Evolutionary conservation across 2,888 invertebrate species (phyloP).

Genomic region (Drosophila neutralis): DNA sequence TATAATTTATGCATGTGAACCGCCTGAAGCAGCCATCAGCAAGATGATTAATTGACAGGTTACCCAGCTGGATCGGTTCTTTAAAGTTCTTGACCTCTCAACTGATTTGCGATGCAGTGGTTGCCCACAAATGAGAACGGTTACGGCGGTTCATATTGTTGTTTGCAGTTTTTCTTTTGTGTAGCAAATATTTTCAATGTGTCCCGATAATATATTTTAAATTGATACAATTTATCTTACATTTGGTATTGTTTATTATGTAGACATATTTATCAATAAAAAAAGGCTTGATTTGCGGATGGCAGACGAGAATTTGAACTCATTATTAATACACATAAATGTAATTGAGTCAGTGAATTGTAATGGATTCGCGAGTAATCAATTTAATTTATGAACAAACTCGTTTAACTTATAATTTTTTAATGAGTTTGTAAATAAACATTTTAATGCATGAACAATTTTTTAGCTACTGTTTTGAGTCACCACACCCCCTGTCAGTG

Average conservation of each 20-base stretch:
- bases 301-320: neutral
- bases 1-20: constrained; percentile 77
- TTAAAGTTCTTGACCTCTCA: constrained; percentile 50
- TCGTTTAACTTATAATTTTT: neutral
- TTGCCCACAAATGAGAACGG: neutral
- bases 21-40: constrained; percentile 26
- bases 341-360: neutral
- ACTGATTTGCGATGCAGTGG: constrained; percentile 56
- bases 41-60: constrained; percentile 69
- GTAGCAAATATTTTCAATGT: neutral
- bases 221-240: neutral
- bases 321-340: neutral
- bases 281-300: neutral
- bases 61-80: constrained; percentile 15
- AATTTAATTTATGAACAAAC: neutral
- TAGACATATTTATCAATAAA: neutral
- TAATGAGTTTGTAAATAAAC: neutral
- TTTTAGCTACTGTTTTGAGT: constrained; percentile 25
- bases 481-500: neutral
- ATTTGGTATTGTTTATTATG: neutral
- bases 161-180: neutral
- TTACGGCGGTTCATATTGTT: neutral
- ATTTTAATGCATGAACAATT: neutral
- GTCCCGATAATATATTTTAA: neutral
- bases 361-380: neutral